Percentiles rank a stretch among this genome's conserved stretches.
phyloP scores from a whole-genome alignment of 2,888 invertebrate species.

The Rhabditoides inermis region DNA sequence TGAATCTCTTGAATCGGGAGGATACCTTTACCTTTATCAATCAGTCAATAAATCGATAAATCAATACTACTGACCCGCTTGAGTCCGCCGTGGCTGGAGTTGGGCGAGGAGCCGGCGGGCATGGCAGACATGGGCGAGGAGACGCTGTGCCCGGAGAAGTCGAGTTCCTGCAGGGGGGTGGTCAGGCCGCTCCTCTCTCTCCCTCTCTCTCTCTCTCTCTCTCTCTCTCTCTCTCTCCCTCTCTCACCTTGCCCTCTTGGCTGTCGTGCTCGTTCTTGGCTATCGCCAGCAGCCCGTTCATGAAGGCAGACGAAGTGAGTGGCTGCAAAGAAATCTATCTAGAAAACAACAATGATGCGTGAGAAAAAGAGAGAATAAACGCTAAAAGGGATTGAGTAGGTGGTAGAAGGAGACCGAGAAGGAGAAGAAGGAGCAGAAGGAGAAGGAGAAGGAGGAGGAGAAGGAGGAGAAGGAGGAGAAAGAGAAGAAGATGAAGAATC shows the following conservation, averaged over 20 bases:
- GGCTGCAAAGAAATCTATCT: conserved; percentile 7
- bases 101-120: background rate
- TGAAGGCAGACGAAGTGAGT: conserved; percentile 10
- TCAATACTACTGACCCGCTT: background rate
- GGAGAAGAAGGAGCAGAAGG: no score
- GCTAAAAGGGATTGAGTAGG: no score
- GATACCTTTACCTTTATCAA: no score
- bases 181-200: background rate
- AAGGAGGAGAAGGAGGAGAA: no score
- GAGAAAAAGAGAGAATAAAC: background rate
- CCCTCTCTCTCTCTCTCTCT: background rate
- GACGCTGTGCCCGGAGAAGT: background rate
- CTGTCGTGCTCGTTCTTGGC: conserved; percentile 24
- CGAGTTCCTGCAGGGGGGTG: background rate
- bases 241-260: conserved; percentile 1
- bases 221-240: background rate
- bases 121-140: background rate
- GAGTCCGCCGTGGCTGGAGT: background rate
- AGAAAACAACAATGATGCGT: background rate
- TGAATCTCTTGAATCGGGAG: no score
- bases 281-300: conserved; percentile 26
- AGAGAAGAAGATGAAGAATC: no score
- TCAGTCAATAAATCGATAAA: no score
- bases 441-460: no score
- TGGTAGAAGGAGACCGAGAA: no score